These are phyloP conservation scores for Hyla sarda DNA, from an alignment of 2,113 vertebrate genomes.

Conservation along the genomic window DNA sequence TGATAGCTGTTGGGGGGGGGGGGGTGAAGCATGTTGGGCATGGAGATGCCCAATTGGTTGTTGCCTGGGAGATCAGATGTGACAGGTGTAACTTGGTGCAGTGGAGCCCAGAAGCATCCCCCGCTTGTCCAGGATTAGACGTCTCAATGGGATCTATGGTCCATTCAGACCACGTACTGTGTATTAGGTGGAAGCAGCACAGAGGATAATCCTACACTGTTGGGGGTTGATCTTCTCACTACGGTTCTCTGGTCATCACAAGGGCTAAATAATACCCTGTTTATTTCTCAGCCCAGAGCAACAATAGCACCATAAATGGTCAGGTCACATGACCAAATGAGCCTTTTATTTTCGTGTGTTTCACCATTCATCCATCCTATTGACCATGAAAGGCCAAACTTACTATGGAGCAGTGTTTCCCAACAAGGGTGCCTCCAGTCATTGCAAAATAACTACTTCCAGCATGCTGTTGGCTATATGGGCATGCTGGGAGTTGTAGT, in stretches of 20 bases:
- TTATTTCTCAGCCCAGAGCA: not conserved
- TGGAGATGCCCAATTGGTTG: not conserved
- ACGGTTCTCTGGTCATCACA: not conserved
- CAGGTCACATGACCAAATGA: not conserved
- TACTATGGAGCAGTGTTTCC: no score
- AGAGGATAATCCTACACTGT: not conserved
- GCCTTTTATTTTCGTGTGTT: not conserved
- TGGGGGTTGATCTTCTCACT: accelerated
- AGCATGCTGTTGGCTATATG: no score
- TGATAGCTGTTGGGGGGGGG: no score
- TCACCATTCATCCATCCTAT: not conserved
- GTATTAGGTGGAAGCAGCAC: not conserved
- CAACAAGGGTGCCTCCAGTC: no score
- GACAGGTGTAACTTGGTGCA: not conserved
- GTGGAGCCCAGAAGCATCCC: not conserved
- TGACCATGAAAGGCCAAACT: not conserved
- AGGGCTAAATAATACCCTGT: not conserved
- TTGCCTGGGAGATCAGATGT: not conserved
- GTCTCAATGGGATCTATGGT: not conserved
- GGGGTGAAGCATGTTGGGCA: not conserved
- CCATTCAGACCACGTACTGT: not conserved
- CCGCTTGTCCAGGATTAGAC: not conserved
- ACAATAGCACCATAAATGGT: not conserved
- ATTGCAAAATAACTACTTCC: no score
- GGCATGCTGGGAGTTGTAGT: no score